Percentiles rank a stretch among this genome's conserved stretches.
Evolutionary conservation across 1,140 invertebrate species (phyloP).

Genomic region (Apis laboriosa): DNA sequence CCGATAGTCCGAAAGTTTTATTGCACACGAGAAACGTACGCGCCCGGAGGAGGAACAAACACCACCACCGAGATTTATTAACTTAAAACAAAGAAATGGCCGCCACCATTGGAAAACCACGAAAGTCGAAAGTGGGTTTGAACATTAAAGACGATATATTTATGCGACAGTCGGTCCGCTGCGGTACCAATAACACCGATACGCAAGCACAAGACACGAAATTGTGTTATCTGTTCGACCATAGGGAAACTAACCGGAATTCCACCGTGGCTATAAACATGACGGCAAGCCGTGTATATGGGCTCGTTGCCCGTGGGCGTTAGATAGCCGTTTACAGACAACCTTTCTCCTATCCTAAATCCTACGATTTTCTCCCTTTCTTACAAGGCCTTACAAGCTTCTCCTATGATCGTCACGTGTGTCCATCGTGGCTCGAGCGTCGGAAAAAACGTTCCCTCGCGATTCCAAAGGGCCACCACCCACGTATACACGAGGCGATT

Average conservation of each 20-base stretch:
- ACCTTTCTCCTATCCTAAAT: slow-evolving; percentile 1
- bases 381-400: not conserved
- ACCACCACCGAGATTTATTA: slow-evolving; percentile 6
- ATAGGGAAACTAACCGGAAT: slow-evolving; percentile 62
- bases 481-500: not conserved
- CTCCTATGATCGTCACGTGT: slow-evolving; percentile 18
- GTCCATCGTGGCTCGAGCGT: not conserved
- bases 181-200: slow-evolving; percentile 57
- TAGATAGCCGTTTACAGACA: slow-evolving; percentile 37
- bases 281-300: slow-evolving; percentile 22
- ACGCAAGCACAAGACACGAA: slow-evolving; percentile 50
- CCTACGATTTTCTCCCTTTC: slow-evolving; percentile 5
- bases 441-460: not conserved
- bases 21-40: not conserved
- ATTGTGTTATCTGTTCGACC: slow-evolving; percentile 63
- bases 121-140: slow-evolving; percentile 55
- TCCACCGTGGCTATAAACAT: slow-evolving; percentile 65
- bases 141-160: slow-evolving; percentile 65
- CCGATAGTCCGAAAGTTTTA: slow-evolving; percentile 7
- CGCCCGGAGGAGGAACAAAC: not conserved
- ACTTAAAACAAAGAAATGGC: slow-evolving; percentile 20
- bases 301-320: slow-evolving; percentile 41
- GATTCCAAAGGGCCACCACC: too few relatives aligned
- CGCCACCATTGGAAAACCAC: not conserved
- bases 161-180: slow-evolving; percentile 50